phyloP scores from a whole-genome alignment of 2,797 vertebrate genomes.

The Percopsis omiscomaycus region DNA sequence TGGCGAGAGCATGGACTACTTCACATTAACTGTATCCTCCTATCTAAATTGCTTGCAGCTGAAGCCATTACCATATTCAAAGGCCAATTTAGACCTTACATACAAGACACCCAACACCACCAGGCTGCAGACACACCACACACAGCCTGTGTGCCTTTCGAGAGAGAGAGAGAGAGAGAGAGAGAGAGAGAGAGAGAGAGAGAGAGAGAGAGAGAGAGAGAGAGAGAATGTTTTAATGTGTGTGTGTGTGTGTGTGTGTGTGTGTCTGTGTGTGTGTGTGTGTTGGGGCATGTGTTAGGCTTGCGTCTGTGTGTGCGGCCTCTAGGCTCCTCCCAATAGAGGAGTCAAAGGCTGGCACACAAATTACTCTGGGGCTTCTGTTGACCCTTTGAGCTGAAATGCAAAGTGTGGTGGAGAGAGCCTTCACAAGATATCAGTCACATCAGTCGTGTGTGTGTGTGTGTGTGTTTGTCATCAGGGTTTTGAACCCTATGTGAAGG shows the following conservation, averaged over 20 bases:
- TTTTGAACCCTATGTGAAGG: too few species aligned
- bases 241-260: not conserved
- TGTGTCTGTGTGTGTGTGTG: conserved; percentile 3
- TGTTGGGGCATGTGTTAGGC: conserved; percentile 3
- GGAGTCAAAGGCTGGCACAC: conserved; percentile 53
- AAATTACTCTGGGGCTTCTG: conserved; percentile 52
- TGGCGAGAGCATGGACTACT: conserved; percentile 45
- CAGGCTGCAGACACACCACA: conserved; percentile 7
- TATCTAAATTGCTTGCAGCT: conserved; percentile 52
- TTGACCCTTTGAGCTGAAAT: conserved; percentile 56
- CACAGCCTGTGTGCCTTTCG: not conserved
- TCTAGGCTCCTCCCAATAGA: conserved; percentile 54
- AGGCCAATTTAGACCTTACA: conserved; percentile 53
- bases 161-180: not conserved
- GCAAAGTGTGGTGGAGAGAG: conserved; percentile 48
- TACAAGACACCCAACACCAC: conserved; percentile 30
- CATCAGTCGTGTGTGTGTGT: too few species aligned
- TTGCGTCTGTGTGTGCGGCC: conserved; percentile 11
- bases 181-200: not conserved
- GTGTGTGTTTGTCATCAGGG: too few species aligned
- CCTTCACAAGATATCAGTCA: conserved; percentile 64
- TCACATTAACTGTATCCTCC: conserved; percentile 48
- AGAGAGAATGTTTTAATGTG: conserved; percentile 4
- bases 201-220: not conserved
- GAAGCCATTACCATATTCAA: conserved; percentile 58